Conservation (phyloP, 2,797 vertebrate species). For the Pseudomugil tenellus region DNA sequence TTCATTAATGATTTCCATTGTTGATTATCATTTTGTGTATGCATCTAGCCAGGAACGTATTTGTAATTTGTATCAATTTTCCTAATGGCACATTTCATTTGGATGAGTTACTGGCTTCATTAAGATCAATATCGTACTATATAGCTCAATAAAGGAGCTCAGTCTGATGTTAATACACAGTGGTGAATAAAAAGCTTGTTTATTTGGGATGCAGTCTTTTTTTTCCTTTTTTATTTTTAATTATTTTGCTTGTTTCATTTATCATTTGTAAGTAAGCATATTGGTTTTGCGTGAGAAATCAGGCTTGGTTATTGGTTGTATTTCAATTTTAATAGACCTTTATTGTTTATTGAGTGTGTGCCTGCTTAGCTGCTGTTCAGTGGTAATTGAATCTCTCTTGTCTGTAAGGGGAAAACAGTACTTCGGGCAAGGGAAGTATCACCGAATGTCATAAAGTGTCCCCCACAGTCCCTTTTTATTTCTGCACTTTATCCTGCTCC, state of each 20-base stretch:
- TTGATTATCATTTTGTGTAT: conserved; percentile 22
- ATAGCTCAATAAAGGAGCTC: conserved; percentile 46
- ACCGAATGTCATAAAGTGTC: conserved; percentile 58
- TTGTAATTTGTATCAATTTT: conserved; percentile 29
- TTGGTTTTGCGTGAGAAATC: conserved; percentile 61
- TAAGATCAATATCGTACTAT: conserved; percentile 52
- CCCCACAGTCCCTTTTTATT: conserved; percentile 33
- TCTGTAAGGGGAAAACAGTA: conserved; percentile 58
- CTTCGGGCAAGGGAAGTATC: conserved; percentile 56
- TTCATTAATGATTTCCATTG: conserved; percentile 17
- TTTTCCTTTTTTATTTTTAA: conserved; percentile 1
- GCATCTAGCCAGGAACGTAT: conserved; percentile 4
- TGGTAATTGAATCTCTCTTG: conserved; percentile 71
- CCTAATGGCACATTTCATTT: conserved; percentile 51
- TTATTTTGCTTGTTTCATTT: conserved; percentile 26
- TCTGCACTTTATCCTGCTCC: conserved; percentile 45
- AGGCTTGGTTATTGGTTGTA: conserved; percentile 66
- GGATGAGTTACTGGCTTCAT: conserved; percentile 42
- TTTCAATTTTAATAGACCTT: conserved; percentile 76
- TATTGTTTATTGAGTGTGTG: conserved; percentile 78
- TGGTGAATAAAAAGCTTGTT: conserved; percentile 53
- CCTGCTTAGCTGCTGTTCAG: conserved; percentile 65
- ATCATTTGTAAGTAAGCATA: conserved; percentile 54
- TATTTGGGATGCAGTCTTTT: conserved; percentile 41
- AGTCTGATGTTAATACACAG: conserved; percentile 43